These are phyloP conservation scores for Lottia gigantea DNA, from an alignment of 2,888 invertebrate species.

Conservation along the genomic window DNA sequence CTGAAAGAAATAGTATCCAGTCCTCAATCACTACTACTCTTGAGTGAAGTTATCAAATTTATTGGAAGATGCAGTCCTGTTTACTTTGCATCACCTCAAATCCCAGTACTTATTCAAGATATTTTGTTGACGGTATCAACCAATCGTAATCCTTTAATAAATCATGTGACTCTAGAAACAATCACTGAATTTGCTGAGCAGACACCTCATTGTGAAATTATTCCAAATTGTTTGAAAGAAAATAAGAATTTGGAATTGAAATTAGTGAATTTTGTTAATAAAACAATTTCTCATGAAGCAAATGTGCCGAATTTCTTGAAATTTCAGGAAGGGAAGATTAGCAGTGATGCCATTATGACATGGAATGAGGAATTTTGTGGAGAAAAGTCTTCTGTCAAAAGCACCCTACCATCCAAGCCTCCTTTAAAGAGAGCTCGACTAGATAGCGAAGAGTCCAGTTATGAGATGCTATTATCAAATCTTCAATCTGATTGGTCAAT, in stretches of 20 bases:
- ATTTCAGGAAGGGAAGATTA: neutral
- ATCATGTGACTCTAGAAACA: slow-evolving; percentile 43
- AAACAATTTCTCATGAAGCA: slow-evolving; percentile 2
- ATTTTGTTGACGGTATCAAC: slow-evolving; percentile 37
- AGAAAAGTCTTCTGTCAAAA: neutral
- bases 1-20: neutral
- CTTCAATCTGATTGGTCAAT: neutral
- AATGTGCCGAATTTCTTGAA: neutral
- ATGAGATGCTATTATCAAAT: neutral
- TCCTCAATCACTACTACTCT: neutral
- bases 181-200: slow-evolving; percentile 57
- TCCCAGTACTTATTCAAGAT: slow-evolving; percentile 27
- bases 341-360: neutral
- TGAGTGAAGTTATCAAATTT: neutral
- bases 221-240: slow-evolving; percentile 51
- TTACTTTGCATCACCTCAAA: neutral
- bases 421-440: neutral
- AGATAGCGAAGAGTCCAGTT: neutral
- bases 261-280: slow-evolving; percentile 50
- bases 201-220: slow-evolving; percentile 49
- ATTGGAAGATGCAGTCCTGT: neutral
- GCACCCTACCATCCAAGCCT: neutral
- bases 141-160: slow-evolving; percentile 38
- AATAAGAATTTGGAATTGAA: slow-evolving; percentile 38
- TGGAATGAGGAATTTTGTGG: neutral